Percentiles rank a stretch among this genome's conserved stretches.
phyloP scores from a whole-genome alignment of 1,140 invertebrate species.

The Heterodera schachtii region DNA sequence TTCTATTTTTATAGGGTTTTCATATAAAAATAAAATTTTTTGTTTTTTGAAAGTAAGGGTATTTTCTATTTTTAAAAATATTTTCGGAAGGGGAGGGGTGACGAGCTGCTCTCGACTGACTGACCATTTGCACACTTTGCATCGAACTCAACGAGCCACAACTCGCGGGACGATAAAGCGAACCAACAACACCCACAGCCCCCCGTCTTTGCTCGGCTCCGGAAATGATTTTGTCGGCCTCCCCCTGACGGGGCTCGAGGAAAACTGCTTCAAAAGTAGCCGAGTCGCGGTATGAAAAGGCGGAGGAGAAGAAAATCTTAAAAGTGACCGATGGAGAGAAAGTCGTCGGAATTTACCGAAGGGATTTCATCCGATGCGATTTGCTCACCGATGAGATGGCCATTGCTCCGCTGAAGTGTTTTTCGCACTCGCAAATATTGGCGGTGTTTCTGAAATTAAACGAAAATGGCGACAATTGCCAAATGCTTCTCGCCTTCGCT shows the following conservation, averaged over 20 bases:
- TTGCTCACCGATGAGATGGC: slow-evolving; percentile 31
- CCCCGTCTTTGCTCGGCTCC: slow-evolving; percentile 32
- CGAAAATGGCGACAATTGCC: slow-evolving; percentile 7
- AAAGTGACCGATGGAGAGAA: slow-evolving; percentile 45
- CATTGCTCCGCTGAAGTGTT: slow-evolving; percentile 44
- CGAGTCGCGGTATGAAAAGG: slow-evolving; percentile 79
- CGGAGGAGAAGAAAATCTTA: slow-evolving; percentile 80
- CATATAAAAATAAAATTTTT: no score
- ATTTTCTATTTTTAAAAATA: no score
- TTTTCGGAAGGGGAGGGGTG: no score
- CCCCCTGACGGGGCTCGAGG: slow-evolving; percentile 68
- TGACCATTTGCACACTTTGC: slow-evolving; percentile 44
- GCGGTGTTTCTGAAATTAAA: slow-evolving; percentile 61
- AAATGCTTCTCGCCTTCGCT: slow-evolving; percentile 57
- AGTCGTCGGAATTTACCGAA: slow-evolving; percentile 67
- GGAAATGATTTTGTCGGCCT: slow-evolving; percentile 40
- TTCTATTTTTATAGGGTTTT: no score
- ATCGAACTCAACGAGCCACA: slow-evolving; percentile 39
- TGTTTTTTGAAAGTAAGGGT: no score
- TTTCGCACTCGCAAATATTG: slow-evolving; percentile 60
- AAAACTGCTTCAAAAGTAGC: slow-evolving; percentile 86
- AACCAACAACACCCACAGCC: background rate
- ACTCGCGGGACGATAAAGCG: slow-evolving; percentile 29
- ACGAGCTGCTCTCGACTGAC: background rate
- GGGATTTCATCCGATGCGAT: slow-evolving; percentile 74